These are phyloP conservation scores for Saguinus oedipus DNA, from an alignment of 2,797 vertebrate genomes.

Conservation along the genomic window DNA sequence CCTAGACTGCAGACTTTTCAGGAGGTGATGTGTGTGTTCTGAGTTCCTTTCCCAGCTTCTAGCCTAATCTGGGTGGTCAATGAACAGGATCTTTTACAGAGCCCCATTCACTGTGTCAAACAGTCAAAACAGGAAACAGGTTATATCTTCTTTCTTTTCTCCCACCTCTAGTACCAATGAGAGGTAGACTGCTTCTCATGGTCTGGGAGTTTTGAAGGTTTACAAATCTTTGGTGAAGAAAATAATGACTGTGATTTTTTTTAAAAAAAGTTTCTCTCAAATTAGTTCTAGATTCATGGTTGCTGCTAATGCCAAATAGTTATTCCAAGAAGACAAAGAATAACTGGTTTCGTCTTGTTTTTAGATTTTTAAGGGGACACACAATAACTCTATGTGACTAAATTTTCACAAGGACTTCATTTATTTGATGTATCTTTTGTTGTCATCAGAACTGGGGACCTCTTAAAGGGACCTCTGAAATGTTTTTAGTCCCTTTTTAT, in stretches of 20 bases:
- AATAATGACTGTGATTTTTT: neutral
- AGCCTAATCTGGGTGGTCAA: neutral
- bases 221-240: neutral
- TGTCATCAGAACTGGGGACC: neutral
- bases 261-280: neutral
- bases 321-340: neutral
- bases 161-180: neutral
- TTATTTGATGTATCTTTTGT: neutral
- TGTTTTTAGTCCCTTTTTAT: neutral
- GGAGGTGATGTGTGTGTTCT: neutral
- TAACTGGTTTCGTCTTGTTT: neutral
- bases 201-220: neutral
- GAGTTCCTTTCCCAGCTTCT: neutral
- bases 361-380: neutral
- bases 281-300: neutral
- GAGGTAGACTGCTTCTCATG: neutral
- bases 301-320: neutral
- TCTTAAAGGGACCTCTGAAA: neutral
- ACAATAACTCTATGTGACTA: neutral
- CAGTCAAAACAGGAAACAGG: neutral
- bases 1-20: no score
- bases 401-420: neutral
- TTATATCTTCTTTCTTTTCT: neutral
- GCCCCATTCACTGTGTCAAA: fast-evolving
- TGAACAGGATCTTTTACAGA: neutral